A percentile compares a stretch with the other conserved stretches of the same genome.
These are phyloP conservation scores for Naso thynnoides DNA, from an alignment of 2,797 vertebrate genomes.

Conservation along the genomic window DNA sequence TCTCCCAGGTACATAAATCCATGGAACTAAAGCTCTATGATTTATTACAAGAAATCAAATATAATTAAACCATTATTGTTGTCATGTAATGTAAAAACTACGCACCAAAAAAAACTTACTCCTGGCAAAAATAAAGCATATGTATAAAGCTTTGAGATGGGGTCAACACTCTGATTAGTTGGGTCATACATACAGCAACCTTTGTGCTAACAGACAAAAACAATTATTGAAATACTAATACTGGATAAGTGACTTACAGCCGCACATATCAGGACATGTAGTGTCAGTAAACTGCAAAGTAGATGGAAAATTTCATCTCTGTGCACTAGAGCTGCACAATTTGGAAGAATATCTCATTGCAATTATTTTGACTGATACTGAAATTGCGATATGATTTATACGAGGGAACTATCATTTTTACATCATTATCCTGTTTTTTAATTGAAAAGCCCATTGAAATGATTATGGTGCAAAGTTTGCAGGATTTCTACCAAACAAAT, in stretches of 20 bases:
- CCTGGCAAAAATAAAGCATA: constrained; percentile 17
- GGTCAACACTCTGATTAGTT: constrained; percentile 18
- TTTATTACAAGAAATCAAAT: background rate
- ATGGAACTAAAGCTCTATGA: background rate
- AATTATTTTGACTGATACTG: too few species aligned
- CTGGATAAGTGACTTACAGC: background rate
- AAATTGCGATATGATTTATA: too few species aligned
- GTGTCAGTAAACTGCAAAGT: background rate
- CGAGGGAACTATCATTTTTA: too few species aligned
- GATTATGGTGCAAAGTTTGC: too few species aligned
- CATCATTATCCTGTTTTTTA: too few species aligned
- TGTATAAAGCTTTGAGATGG: background rate
- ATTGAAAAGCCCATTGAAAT: too few species aligned
- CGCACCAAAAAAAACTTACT: background rate
- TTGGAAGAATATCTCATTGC: too few species aligned
- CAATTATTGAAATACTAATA: constrained; percentile 20
- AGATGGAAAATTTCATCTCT: too few species aligned
- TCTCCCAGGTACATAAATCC: constrained; percentile 72
- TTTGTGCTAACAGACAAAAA: constrained; percentile 15
- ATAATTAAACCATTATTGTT: too few species aligned
- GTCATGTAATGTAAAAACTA: background rate
- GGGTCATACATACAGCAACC: constrained; percentile 25
- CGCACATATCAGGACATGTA: background rate
- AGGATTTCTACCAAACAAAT: too few species aligned
- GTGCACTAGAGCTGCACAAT: too few species aligned